Evolutionary conservation across 2,113 vertebrate species (phyloP).

Genomic region (Orycteropus afer): DNA sequence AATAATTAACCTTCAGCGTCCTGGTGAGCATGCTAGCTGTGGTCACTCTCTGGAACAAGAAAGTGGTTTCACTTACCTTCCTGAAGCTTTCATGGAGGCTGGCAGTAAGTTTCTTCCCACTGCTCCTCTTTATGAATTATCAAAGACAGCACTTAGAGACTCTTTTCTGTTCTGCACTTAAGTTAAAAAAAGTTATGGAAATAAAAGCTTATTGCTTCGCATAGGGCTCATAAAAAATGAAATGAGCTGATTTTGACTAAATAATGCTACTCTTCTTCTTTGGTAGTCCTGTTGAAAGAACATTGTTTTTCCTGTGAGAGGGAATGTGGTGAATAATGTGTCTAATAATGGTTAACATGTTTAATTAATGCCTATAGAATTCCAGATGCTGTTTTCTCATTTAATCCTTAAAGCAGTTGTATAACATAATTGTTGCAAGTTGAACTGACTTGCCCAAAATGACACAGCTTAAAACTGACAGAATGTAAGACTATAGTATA

Average conservation of each 20-base stretch:
- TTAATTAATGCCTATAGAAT: not conserved
- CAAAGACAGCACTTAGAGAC: conserved; percentile 62
- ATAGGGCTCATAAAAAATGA: not conserved
- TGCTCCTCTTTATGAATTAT: conserved; percentile 78
- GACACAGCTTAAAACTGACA: not conserved
- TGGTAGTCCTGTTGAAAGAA: not conserved
- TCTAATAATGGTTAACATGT: not conserved
- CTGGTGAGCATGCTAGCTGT: conserved; percentile 97
- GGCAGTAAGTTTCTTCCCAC: conserved; percentile 90
- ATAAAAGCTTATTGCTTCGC: not conserved
- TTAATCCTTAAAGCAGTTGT: not conserved
- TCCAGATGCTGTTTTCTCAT: not conserved
- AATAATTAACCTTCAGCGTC: conserved; percentile 97
- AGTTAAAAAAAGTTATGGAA: conserved; percentile 63
- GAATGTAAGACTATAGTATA: not conserved
- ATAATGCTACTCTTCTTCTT: not conserved
- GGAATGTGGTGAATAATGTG: not conserved
- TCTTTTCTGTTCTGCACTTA: conserved; percentile 58
- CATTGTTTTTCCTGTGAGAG: not conserved
- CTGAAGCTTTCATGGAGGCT: conserved; percentile 97
- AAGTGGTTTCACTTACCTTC: conserved; percentile 96
- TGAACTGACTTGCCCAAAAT: not conserved
- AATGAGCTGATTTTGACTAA: not conserved
- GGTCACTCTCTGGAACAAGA: conserved; percentile 94
- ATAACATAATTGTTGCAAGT: not conserved